Base-by-base conservation (phyloP, 2,113 vertebrate genomes). In the Agapornis roseicollis region DNA sequence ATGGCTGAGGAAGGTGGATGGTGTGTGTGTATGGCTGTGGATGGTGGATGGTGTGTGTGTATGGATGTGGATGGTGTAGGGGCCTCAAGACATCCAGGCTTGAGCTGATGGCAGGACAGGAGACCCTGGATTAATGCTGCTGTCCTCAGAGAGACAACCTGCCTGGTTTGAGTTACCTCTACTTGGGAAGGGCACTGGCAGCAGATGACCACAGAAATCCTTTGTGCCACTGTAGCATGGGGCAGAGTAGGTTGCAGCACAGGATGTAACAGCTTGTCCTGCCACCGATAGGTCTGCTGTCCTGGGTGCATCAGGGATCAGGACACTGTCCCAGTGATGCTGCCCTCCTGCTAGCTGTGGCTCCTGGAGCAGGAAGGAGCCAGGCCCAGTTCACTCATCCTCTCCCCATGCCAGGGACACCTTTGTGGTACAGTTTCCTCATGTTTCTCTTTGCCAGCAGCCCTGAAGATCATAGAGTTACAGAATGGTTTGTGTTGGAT, bases 151-250 rank as follows among this genome's bases (percentile, higher is more conserved):
- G n/a, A 85, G 47, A 37, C 69, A 85, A 89, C 84, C 23, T 20
- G 29, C 41, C 56, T 74, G 39, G 17, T 89, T 17, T 84, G 65
- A 74, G 70, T 89, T 78, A 81, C 4, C 39, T 58, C 33, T 91
- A 78, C 73, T 12, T 12, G 9, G 89, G 73, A 93, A 89, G 84
- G 86, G 76, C 89, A 73, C 1, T 73, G 89, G 72, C 83, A 83
- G 88, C 10, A 13, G n/a, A 42, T 68, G 76, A 90, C 84, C 84
- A 95, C 84, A 91, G 73, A 93, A 93, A 91, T 35, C 61, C 78
- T 84, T 94, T 87, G 84, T 93, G 91, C 84, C 17, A 6, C 70
- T 25, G 64, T 53, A 41, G 77, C 55, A 31, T 3, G 3, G 44
- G 69, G 37, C 49, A 39, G 78, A 41, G 69, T 41, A 37, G 22